These are phyloP conservation scores for Hedya salicella DNA, from an alignment of 2,888 invertebrate genomes.

Conservation along the genomic window DNA sequence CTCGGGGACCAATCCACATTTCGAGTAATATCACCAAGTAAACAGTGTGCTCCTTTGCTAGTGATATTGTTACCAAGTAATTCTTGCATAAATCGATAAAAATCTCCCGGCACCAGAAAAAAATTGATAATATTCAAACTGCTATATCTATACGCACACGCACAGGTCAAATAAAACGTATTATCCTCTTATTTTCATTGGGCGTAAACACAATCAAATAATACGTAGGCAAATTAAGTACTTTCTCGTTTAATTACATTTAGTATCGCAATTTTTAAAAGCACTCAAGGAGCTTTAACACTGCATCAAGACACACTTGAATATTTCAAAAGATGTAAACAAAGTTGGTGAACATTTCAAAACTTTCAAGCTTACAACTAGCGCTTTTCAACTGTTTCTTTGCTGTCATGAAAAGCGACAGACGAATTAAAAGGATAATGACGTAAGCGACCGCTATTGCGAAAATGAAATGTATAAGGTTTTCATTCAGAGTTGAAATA, in stretches of 20 bases:
- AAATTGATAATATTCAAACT: no score
- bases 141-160: no score
- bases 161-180: no score
- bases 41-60: no score
- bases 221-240: no score
- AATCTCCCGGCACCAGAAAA: no score
- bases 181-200: no score
- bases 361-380: slow-evolving; percentile 16
- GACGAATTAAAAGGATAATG: background rate
- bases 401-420: slow-evolving; percentile 2
- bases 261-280: background rate
- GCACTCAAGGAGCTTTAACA: slow-evolving; percentile 16
- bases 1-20: no score
- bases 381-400: slow-evolving; percentile 13
- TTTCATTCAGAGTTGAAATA: background rate
- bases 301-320: background rate
- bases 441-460: background rate
- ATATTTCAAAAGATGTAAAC: background rate
- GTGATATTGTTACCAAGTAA: no score
- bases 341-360: slow-evolving; percentile 7
- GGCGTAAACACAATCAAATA: no score
- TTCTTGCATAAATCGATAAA: no score
- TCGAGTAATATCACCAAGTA: no score
- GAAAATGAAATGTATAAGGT: background rate
- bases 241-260: background rate